Evolutionary conservation across 2,888 invertebrate genomes (phyloP).

Genomic region (Athripsodes cinereus): DNA sequence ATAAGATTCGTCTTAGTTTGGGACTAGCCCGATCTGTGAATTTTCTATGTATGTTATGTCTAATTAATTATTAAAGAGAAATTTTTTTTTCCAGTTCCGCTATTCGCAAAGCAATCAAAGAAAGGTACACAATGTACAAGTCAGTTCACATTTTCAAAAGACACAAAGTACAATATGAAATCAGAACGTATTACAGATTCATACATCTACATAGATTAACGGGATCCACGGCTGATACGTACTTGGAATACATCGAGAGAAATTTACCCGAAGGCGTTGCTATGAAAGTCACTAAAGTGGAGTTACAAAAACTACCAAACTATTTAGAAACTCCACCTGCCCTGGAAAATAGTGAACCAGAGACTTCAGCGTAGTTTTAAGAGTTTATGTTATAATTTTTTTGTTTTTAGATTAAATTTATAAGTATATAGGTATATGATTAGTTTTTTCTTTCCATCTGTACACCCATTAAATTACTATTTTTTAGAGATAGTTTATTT

Average conservation of each 20-base stretch:
- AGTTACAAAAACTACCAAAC: slow-evolving; percentile 51
- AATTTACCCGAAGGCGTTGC: slow-evolving; percentile 97
- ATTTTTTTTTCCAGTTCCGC: slow-evolving; percentile 60
- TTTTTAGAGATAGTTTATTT: too few species aligned
- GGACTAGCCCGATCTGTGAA: too few species aligned
- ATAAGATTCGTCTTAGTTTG: too few species aligned
- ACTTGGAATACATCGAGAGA: slow-evolving; percentile 91
- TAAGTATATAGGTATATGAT: too few species aligned
- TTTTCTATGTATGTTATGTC: too few species aligned
- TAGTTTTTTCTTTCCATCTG: too few species aligned
- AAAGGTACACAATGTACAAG: slow-evolving; percentile 75
- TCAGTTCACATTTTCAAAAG: slow-evolving; percentile 90
- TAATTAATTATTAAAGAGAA: too few species aligned
- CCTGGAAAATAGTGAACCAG: slow-evolving; percentile 23
- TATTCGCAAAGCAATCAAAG: slow-evolving; percentile 64
- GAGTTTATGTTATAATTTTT: not conserved
- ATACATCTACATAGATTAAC: slow-evolving; percentile 80
- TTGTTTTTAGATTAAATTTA: not conserved
- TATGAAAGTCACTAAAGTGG: slow-evolving; percentile 80
- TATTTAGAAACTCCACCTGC: slow-evolving; percentile 46
- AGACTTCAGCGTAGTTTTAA: not conserved
- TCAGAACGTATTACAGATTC: slow-evolving; percentile 84
- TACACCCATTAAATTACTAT: too few species aligned
- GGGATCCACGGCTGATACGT: slow-evolving; percentile 92
- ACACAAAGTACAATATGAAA: slow-evolving; percentile 93